phyloP scores from a whole-genome alignment of 2,888 invertebrate genomes.

The Phoronis australis region DNA sequence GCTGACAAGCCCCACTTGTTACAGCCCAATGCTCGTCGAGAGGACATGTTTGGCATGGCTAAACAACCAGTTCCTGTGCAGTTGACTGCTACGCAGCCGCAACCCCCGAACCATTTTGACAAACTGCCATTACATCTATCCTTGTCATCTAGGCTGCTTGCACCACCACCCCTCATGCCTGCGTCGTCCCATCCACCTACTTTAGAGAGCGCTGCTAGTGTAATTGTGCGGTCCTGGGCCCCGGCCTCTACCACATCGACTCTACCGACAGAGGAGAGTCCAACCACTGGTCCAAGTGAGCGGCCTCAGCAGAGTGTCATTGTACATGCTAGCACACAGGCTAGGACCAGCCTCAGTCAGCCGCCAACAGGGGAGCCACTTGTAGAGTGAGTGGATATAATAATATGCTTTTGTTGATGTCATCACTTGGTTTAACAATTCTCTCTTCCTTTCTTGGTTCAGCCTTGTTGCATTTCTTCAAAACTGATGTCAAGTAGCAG shows the following conservation, averaged over 20 bases:
- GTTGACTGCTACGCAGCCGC: slow-evolving; percentile 5
- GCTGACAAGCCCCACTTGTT: slow-evolving; percentile 94
- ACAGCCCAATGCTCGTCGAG: slow-evolving; percentile 86
- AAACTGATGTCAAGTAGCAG: too few relatives aligned
- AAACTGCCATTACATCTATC: not conserved
- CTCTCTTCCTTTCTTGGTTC: too few relatives aligned
- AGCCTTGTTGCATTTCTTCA: too few relatives aligned
- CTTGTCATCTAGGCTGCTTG: not conserved
- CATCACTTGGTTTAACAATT: too few relatives aligned
- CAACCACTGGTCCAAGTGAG: slow-evolving; percentile 15
- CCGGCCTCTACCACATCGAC: slow-evolving; percentile 7
- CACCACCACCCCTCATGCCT: not conserved
- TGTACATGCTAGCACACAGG: slow-evolving; percentile 40
- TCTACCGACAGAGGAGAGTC: slow-evolving; percentile 7
- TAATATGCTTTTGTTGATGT: too few relatives aligned
- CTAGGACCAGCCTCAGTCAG: too few relatives aligned
- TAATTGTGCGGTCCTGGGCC: too few relatives aligned
- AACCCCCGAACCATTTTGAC: slow-evolving; percentile 2
- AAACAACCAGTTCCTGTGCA: slow-evolving; percentile 27
- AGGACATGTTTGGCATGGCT: slow-evolving; percentile 79
- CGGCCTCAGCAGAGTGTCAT: too few relatives aligned
- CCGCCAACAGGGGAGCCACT: too few relatives aligned
- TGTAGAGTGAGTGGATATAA: too few relatives aligned
- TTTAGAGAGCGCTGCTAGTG: too few relatives aligned
- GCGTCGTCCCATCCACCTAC: slow-evolving; percentile 2